Conservation (phyloP, 2,888 invertebrate genomes). For the Pantelozetes paolii region DNA sequence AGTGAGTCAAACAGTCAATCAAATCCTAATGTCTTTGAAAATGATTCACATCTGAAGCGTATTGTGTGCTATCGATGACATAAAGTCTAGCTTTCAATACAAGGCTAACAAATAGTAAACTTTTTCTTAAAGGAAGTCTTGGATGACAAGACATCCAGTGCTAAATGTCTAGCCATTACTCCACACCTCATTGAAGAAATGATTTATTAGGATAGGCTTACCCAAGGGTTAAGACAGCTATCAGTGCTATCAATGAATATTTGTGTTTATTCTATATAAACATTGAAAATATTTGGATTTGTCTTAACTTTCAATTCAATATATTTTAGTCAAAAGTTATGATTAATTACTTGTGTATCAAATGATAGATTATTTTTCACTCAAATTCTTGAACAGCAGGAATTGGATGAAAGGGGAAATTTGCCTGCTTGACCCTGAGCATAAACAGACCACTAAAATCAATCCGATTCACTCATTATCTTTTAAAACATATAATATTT, state of each 20-base stretch:
- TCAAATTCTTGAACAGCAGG: too few relatives aligned
- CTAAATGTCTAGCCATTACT: slow-evolving; percentile 20
- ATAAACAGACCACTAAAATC: too few relatives aligned
- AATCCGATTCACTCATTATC: too few relatives aligned
- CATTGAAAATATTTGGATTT: too few relatives aligned
- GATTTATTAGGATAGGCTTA: slow-evolving; percentile 24
- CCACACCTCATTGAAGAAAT: background rate
- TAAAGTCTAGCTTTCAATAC: background rate
- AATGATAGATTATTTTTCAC: too few relatives aligned
- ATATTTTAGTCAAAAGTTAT: too few relatives aligned
- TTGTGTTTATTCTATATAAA: slow-evolving; percentile 1
- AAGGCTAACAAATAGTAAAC: background rate
- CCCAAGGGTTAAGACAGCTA: background rate
- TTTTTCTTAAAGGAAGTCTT: background rate
- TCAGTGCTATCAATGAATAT: background rate
- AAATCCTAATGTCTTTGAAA: background rate
- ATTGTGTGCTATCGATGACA: background rate
- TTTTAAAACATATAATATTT: too few relatives aligned
- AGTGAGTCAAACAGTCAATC: slow-evolving; percentile 1
- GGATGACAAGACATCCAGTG: slow-evolving; percentile 9
- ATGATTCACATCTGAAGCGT: background rate
- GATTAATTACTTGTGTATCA: too few relatives aligned
- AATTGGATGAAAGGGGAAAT: too few relatives aligned
- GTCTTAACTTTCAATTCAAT: too few relatives aligned
- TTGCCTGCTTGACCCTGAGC: too few relatives aligned